These are phyloP conservation scores for Hypomecis atomaria DNA, from an alignment of 2,888 invertebrate genomes.

Conservation along the genomic window DNA sequence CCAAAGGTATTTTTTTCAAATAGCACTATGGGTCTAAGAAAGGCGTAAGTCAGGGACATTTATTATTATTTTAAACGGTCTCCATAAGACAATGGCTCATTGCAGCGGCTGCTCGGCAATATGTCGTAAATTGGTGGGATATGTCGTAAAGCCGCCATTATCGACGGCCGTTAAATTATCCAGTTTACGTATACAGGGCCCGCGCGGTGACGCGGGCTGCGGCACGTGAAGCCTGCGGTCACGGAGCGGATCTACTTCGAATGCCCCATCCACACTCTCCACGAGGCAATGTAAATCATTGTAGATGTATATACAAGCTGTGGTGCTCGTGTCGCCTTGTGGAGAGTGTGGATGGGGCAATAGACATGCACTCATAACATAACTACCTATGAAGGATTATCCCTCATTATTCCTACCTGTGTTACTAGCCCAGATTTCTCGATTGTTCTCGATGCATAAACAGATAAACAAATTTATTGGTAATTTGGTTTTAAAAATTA, in stretches of 20 bases:
- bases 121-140: conserved; percentile 77
- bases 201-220: conserved; percentile 44
- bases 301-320: no score
- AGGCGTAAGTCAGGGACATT: neutral
- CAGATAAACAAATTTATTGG: no score
- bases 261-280: no score
- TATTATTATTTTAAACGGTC: conserved; percentile 13
- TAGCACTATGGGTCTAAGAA: neutral
- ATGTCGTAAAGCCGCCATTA: conserved; percentile 77
- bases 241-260: neutral
- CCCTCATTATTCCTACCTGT: neutral
- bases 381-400: neutral
- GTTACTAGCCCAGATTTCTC: no score
- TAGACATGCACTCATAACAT: no score
- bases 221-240: conserved; percentile 17
- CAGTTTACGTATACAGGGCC: conserved; percentile 63
- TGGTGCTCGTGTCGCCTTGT: no score
- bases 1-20: neutral
- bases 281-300: no score
- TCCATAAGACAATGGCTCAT: conserved; percentile 56
- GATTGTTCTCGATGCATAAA: no score
- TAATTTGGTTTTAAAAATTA: no score
- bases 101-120: conserved; percentile 74
- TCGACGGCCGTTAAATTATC: conserved; percentile 75
- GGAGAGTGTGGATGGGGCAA: no score